Evolutionary conservation across 2,797 vertebrate genomes (phyloP).

Genomic region (Champsocephalus esox): DNA sequence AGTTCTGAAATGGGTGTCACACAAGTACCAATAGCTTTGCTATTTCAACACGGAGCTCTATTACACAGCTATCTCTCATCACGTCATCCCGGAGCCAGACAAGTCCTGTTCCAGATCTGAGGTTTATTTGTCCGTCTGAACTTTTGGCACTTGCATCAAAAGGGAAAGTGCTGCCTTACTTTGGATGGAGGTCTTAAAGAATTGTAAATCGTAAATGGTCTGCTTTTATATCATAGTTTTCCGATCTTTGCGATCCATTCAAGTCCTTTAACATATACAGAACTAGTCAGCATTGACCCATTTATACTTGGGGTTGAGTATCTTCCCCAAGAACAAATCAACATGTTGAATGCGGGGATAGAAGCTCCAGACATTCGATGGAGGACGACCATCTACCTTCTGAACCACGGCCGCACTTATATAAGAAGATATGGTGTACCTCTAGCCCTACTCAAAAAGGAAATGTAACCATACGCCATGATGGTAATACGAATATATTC

Average conservation of each 20-base stretch:
- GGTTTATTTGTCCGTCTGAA: constrained; percentile 22
- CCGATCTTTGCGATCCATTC: too few species aligned
- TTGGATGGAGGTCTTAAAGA: constrained; percentile 20
- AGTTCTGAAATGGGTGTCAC: constrained; percentile 78
- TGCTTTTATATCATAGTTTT: too few species aligned
- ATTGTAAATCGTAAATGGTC: too few species aligned
- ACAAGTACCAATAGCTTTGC: constrained; percentile 80
- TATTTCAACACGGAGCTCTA: constrained; percentile 77
- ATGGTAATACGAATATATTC: not conserved
- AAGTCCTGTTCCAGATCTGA: constrained; percentile 9
- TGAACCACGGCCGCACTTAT: too few species aligned
- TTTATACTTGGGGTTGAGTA: too few species aligned
- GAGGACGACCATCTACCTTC: too few species aligned
- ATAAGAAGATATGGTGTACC: not conserved
- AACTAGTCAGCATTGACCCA: too few species aligned
- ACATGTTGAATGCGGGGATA: too few species aligned
- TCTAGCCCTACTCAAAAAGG: not conserved
- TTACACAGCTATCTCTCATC: constrained; percentile 72
- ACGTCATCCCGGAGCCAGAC: constrained; percentile 22
- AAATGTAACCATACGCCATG: not conserved
- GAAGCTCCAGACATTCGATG: too few species aligned
- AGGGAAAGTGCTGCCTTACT: constrained; percentile 23
- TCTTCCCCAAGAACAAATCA: too few species aligned
- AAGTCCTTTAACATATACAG: too few species aligned
- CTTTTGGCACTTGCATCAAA: not conserved